These are phyloP conservation scores for Theristicus caerulescens DNA, from an alignment of 2,113 vertebrate genomes.

Conservation along the genomic window DNA sequence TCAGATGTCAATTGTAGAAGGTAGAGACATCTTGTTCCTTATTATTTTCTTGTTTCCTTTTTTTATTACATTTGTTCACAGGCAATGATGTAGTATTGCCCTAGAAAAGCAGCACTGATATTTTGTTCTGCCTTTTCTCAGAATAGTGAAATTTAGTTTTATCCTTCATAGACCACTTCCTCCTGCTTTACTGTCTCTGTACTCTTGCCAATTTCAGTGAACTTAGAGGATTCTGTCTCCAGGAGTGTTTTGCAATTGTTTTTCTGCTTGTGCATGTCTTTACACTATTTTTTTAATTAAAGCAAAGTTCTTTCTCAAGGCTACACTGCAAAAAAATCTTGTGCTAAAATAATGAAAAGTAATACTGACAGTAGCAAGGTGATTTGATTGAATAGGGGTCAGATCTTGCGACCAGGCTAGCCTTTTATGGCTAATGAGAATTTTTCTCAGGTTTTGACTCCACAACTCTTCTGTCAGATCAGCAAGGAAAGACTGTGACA, in stretches of 20 bases:
- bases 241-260: not conserved
- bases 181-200: not conserved
- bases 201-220: not conserved
- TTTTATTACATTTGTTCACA: not conserved
- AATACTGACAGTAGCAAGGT: not conserved
- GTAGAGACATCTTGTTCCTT: conserved; percentile 66
- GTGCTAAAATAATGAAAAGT: not conserved
- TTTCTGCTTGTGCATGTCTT: not conserved
- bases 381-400: not conserved
- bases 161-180: not conserved
- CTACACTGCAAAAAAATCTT: not conserved
- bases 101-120: not conserved
- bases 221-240: not conserved
- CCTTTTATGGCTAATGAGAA: not conserved
- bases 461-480: not conserved
- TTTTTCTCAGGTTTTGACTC: not conserved
- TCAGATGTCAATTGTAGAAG: conserved; percentile 87
- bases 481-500: not conserved
- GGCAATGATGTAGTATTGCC: not conserved
- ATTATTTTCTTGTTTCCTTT: not conserved
- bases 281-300: not conserved
- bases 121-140: not conserved
- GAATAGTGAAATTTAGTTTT: not conserved
- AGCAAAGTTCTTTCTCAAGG: not conserved
- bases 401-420: not conserved